Evolutionary conservation across 2,888 invertebrate species (phyloP).

Genomic region (Dryobota labecula): DNA sequence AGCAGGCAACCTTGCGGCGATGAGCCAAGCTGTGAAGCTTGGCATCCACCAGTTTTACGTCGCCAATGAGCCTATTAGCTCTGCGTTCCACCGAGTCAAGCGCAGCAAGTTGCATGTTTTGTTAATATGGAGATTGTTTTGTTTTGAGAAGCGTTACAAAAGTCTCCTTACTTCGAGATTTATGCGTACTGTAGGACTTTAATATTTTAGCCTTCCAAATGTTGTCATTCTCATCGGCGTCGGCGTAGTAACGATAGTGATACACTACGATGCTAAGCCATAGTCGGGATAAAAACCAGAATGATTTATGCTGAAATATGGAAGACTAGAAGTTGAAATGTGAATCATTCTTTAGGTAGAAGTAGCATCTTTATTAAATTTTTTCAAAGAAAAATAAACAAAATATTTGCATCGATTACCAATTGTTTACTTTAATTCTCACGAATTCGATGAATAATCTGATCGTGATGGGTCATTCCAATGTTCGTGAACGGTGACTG

Average conservation of each 20-base stretch:
- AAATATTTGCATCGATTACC: slow-evolving; percentile 19
- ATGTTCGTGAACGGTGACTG: slow-evolving; percentile 41
- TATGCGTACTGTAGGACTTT: not conserved
- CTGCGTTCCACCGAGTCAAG: too few relatives aligned
- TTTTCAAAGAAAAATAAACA: slow-evolving; percentile 9
- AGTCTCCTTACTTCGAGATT: not conserved
- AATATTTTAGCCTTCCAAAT: not conserved
- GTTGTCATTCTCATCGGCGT: not conserved
- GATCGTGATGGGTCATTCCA: slow-evolving; percentile 53
- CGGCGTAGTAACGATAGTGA: not conserved
- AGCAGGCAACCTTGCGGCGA: too few relatives aligned
- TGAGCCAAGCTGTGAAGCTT: too few relatives aligned
- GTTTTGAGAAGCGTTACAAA: not conserved
- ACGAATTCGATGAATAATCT: slow-evolving; percentile 47
- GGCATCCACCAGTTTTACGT: too few relatives aligned
- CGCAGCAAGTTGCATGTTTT: too few relatives aligned
- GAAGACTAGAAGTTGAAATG: not conserved
- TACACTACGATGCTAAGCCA: not conserved
- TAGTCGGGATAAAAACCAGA: not conserved
- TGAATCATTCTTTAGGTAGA: not conserved
- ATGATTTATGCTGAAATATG: not conserved
- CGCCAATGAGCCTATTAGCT: too few relatives aligned
- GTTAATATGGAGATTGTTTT: not conserved
- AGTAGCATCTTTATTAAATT: not conserved
- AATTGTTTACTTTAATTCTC: slow-evolving; percentile 43